Evolutionary conservation across 2,888 invertebrate genomes (phyloP).

Genomic region (Rhagonycha fulva): DNA sequence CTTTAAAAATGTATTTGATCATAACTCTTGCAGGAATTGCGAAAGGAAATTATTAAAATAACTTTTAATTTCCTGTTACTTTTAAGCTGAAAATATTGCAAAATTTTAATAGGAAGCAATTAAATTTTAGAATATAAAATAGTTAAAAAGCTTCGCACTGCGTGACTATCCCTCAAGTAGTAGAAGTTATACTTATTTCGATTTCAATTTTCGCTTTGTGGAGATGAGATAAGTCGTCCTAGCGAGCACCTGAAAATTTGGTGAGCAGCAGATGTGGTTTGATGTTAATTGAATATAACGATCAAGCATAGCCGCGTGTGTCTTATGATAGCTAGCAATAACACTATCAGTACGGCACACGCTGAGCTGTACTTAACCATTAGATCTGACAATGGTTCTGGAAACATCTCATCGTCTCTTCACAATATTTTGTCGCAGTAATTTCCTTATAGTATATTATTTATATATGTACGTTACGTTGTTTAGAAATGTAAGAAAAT

Average conservation of each 20-base stretch:
- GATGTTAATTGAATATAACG: constrained; percentile 3
- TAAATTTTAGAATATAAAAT: not conserved
- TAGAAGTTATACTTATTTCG: not conserved
- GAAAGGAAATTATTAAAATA: not conserved
- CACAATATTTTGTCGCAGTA: not conserved
- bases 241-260: not conserved
- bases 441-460: not conserved
- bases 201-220: not conserved
- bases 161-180: not conserved
- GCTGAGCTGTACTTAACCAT: constrained; percentile 51
- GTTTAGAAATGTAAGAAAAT: not conserved
- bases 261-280: not conserved
- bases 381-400: not conserved
- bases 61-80: not conserved
- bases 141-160: not conserved
- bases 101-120: not conserved
- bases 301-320: constrained; percentile 62
- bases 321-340: constrained; percentile 64
- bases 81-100: not conserved
- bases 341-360: constrained; percentile 68
- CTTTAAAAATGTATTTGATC: not conserved
- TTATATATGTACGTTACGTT: too few species aligned
- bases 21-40: not conserved
- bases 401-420: not conserved
- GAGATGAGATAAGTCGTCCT: not conserved